Percentiles rank a stretch among this genome's conserved stretches.
Evolutionary conservation across 2,888 invertebrate genomes (phyloP).

Genomic region (Tenthredo scrophulariae): DNA sequence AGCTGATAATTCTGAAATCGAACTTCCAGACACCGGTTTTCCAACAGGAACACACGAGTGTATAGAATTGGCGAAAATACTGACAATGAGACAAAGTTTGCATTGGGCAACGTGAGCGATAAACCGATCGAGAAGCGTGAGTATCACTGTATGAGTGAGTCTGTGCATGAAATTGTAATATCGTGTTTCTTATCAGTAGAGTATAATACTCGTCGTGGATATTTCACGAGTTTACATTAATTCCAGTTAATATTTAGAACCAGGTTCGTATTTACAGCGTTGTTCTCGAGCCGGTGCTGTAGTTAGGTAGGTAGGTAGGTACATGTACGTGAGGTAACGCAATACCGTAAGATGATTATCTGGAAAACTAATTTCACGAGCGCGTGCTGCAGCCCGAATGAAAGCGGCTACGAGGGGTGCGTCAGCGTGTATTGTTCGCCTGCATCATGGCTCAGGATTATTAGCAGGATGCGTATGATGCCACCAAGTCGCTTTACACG

Average conservation of each 20-base stretch:
- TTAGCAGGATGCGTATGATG: conserved; percentile 34
- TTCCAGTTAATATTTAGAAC: conserved; percentile 72
- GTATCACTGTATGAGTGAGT: background rate
- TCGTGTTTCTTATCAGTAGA: conserved; percentile 66
- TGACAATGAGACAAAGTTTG: conserved; percentile 2
- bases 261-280: conserved; percentile 57
- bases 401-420: conserved; percentile 39
- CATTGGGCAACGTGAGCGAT: background rate
- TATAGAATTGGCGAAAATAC: background rate
- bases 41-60: background rate
- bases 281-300: conserved; percentile 59
- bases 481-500: background rate
- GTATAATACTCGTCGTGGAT: conserved; percentile 48
- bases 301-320: conserved; percentile 14
- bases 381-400: conserved; percentile 63
- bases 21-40: background rate
- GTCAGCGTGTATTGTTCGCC: conserved; percentile 44
- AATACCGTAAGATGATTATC: conserved; percentile 78
- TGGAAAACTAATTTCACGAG: conserved; percentile 78
- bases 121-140: background rate
- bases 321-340: conserved; percentile 65
- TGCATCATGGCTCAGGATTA: conserved; percentile 42
- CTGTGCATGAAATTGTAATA: background rate
- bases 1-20: background rate
- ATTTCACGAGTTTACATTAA: conserved; percentile 71